phyloP scores from a whole-genome alignment of 2,888 invertebrate genomes.

The Dicyrtoma fusca region DNA sequence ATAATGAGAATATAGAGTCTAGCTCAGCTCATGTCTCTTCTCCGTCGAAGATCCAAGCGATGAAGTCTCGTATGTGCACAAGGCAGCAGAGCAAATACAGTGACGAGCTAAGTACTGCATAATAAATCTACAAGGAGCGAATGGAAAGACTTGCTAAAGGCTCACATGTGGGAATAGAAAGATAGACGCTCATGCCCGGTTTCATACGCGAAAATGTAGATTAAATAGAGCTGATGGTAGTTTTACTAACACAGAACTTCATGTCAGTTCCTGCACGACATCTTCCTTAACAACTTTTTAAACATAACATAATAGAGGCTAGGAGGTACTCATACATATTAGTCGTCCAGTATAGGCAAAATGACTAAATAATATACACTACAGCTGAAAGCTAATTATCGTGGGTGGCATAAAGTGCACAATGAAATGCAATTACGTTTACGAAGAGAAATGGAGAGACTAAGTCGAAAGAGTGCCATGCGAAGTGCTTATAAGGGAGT shows the following conservation, averaged over 20 bases:
- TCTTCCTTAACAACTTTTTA: no score
- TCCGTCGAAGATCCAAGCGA: not conserved
- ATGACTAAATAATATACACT: no score
- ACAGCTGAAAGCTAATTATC: conserved; percentile 25
- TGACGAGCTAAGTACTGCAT: conserved; percentile 18
- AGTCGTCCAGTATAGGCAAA: no score
- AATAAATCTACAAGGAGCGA: no score
- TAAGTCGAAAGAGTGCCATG: conserved; percentile 33
- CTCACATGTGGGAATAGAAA: not conserved
- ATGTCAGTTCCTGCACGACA: no score
- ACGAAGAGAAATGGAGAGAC: conserved; percentile 53
- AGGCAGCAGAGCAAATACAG: not conserved
- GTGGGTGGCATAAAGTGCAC: conserved; percentile 50
- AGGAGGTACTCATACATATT: no score
- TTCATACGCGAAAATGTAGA: no score
- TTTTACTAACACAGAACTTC: not conserved
- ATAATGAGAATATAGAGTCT: conserved; percentile 47
- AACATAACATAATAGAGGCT: no score
- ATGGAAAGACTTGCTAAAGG: not conserved
- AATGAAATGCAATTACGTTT: conserved; percentile 56
- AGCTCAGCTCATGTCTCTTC: conserved; percentile 43
- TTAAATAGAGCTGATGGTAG: not conserved
- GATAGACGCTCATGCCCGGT: not conserved
- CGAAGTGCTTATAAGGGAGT: conserved; percentile 22
- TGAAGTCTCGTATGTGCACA: conserved; percentile 1